Percentiles rank a stretch among this genome's conserved stretches.
phyloP scores from a whole-genome alignment of 1,140 invertebrate genomes.

The Eciton burchellii region DNA sequence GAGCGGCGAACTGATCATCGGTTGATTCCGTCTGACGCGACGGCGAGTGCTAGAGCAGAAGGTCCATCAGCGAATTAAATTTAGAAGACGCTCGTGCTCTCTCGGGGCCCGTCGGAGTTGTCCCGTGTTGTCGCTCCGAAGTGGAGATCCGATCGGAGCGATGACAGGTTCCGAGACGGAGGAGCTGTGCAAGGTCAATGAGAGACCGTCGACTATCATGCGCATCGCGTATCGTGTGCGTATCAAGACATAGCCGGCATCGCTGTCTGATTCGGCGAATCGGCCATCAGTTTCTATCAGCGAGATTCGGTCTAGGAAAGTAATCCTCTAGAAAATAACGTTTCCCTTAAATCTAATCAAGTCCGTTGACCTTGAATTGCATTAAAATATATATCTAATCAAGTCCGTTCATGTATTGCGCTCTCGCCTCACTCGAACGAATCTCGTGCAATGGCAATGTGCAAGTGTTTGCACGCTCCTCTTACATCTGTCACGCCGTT shows the following conservation, averaged over 20 bases:
- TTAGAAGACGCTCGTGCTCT: slow-evolving; percentile 9
- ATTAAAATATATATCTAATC: background rate
- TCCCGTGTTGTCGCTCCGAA: background rate
- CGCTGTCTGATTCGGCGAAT: background rate
- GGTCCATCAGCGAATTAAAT: background rate
- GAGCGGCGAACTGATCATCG: background rate
- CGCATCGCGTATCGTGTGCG: slow-evolving; percentile 78
- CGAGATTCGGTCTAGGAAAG: background rate
- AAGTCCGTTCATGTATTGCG: background rate
- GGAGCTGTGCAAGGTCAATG: slow-evolving; percentile 21
- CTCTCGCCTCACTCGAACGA: too few species aligned
- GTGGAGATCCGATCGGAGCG: slow-evolving; percentile 4
- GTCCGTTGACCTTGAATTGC: too few species aligned
- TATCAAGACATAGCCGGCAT: slow-evolving; percentile 50
- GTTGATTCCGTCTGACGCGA: background rate
- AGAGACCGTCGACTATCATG: slow-evolving; percentile 72
- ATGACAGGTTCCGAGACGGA: slow-evolving; percentile 35
- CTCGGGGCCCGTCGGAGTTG: too few species aligned
- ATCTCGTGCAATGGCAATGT: background rate
- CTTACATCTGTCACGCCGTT: background rate
- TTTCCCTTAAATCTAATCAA: too few species aligned
- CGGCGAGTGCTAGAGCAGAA: background rate
- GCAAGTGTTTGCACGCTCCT: slow-evolving; percentile 16
- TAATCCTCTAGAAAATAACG: too few species aligned
- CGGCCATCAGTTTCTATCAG: too few species aligned